Evolutionary conservation across 1,140 invertebrate genomes (phyloP), one percentile per base, ranked within the genome.

Genomic region (Centruroides vittatus): DNA sequence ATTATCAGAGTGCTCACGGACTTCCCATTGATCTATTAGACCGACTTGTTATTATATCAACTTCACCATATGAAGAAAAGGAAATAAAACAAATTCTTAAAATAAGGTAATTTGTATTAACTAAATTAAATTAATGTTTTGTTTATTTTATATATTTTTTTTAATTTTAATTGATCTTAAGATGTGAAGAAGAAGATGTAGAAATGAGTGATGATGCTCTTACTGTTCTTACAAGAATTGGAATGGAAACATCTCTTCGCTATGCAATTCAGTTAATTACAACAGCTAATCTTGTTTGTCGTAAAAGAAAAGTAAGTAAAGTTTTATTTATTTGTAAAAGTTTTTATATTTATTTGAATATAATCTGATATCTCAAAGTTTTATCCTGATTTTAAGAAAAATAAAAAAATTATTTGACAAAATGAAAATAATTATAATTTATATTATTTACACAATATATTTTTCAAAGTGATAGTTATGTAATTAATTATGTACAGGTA

Each of bases 261-360:
- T 99, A 99, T 75, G 88, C 93, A n/a, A 99, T 99, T 74, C 96
- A 99, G 71, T 79, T 99, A 5, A 99, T 99, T 66, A 96, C 93
- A 48, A 89, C 92, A 0, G 88, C 96, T 0, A 89, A 87, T 70
- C 80, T 99, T 35, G 89, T 98, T 47, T 84, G 89, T 60, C 79
- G 82, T 79, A 76, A 81, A 77, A 65, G 84, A 81, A 97, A 96
- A 78, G 86, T 88, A 55, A 60, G 34, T 41, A 8, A 47, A 13
- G n/a, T 13, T 46, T 53, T 47, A n/a, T 3, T 58, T 49, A 41
- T 41, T 41, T 41, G 5, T 8, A 41, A 41, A 41, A 41, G 8
- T 41, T 41, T 41, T 41, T 41, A 41, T 8, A 41, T 41, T 41
- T 41, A 41, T 41, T 41, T 41, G 41, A 6, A 23, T 23, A 23